Percentiles rank a stretch among this genome's conserved stretches.
These are phyloP conservation scores for Panagrolaimus sp. DNA, from an alignment of 1,140 invertebrate species.

Conservation along the genomic window DNA sequence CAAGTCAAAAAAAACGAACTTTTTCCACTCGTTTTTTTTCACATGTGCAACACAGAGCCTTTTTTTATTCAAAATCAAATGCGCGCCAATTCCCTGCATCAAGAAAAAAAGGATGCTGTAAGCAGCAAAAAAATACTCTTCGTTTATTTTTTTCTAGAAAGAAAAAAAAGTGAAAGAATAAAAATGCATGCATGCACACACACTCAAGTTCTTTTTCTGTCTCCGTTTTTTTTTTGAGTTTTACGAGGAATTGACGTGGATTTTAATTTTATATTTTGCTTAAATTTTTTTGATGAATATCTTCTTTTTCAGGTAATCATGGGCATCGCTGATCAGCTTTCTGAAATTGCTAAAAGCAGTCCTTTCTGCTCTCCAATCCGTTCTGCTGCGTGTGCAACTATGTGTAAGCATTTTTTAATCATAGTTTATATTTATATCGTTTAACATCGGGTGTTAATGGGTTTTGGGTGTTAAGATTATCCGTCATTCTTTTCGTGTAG, in stretches of 20 bases:
- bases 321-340: conserved; percentile 23
- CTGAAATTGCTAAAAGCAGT: conserved; percentile 16
- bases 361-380: conserved; percentile 19
- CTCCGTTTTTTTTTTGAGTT: conserved; percentile 2
- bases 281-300: background rate
- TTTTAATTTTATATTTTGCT: background rate
- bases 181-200: background rate
- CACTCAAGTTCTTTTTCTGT: background rate
- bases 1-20: no score
- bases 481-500: background rate
- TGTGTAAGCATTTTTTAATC: background rate
- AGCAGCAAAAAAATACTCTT: no score
- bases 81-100: no score
- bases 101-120: no score
- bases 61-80: no score
- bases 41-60: no score
- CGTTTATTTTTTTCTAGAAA: no score
- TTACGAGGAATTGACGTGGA: conserved; percentile 18
- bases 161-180: no score
- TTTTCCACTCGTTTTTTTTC: no score
- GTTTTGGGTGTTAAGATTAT: background rate
- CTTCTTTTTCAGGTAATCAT: conserved; percentile 23
- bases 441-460: background rate
- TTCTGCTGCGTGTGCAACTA: conserved; percentile 5
- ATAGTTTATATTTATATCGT: background rate